These are phyloP conservation scores for Eupithecia vulgata DNA, from an alignment of 2,888 invertebrate species.

Conservation along the genomic window DNA sequence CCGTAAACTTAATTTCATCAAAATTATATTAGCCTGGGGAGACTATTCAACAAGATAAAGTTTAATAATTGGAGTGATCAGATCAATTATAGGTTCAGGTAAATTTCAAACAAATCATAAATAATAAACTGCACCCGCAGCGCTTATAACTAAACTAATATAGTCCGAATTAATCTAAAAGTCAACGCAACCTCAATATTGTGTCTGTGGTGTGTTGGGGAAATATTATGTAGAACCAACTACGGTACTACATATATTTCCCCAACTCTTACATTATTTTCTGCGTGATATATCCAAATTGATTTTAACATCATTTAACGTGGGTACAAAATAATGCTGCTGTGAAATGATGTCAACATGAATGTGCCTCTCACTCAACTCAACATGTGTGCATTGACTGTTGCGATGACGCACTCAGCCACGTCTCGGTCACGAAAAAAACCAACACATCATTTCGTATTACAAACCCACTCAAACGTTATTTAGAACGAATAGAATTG, in stretches of 20 bases:
- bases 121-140: background rate
- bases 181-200: background rate
- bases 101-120: too few species aligned
- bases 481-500: background rate
- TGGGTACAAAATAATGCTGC: background rate
- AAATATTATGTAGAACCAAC: too few species aligned
- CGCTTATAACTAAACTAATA: background rate
- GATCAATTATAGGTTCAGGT: background rate
- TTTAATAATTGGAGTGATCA: background rate
- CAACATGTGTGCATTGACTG: conserved; percentile 48
- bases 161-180: background rate
- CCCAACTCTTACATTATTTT: background rate
- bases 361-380: conserved; percentile 53
- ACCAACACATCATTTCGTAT: background rate
- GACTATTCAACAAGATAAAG: background rate
- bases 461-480: background rate
- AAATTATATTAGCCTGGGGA: background rate
- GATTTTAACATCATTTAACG: background rate
- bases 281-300: background rate
- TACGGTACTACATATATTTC: too few species aligned
- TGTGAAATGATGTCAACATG: conserved; percentile 26
- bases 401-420: conserved; percentile 50
- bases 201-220: background rate
- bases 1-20: background rate
- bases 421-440: conserved; percentile 39